Percentiles rank a stretch among this genome's conserved stretches.
These are phyloP conservation scores for Gnatocerus cornutus DNA, from an alignment of 2,888 invertebrate genomes.

Conservation along the genomic window DNA sequence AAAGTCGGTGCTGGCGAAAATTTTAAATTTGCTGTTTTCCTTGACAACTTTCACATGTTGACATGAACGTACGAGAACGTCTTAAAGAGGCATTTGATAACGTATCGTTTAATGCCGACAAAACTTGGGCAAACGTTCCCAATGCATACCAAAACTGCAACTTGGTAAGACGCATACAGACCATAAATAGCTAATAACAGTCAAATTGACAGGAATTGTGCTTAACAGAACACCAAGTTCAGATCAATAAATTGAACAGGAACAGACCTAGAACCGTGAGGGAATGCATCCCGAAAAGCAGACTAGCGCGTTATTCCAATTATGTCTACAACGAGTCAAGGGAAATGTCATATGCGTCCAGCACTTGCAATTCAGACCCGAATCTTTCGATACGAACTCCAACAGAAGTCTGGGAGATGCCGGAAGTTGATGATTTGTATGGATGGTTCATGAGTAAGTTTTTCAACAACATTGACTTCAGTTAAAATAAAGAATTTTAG, in stretches of 20 bases:
- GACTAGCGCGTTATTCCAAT: constrained; percentile 73
- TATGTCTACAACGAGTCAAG: constrained; percentile 72
- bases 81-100: constrained; percentile 66
- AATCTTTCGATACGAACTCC: constrained; percentile 47
- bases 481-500: constrained; percentile 24
- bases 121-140: constrained; percentile 63
- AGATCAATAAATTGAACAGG: constrained; percentile 61
- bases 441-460: constrained; percentile 59
- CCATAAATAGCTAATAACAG: constrained; percentile 11
- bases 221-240: constrained; percentile 59
- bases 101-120: constrained; percentile 65
- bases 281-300: constrained; percentile 79
- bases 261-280: constrained; percentile 72
- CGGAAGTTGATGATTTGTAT: constrained; percentile 72
- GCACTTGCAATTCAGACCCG: constrained; percentile 50
- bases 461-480: background rate
- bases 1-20: constrained; percentile 36
- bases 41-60: constrained; percentile 42
- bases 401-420: constrained; percentile 78
- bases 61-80: constrained; percentile 61
- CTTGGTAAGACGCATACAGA: constrained; percentile 59
- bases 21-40: constrained; percentile 20
- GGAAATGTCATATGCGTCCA: constrained; percentile 68
- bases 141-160: constrained; percentile 63
- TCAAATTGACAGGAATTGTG: constrained; percentile 63